phyloP scores from a whole-genome alignment of 2,113 vertebrate species.

The Lophochroa leadbeateri region DNA sequence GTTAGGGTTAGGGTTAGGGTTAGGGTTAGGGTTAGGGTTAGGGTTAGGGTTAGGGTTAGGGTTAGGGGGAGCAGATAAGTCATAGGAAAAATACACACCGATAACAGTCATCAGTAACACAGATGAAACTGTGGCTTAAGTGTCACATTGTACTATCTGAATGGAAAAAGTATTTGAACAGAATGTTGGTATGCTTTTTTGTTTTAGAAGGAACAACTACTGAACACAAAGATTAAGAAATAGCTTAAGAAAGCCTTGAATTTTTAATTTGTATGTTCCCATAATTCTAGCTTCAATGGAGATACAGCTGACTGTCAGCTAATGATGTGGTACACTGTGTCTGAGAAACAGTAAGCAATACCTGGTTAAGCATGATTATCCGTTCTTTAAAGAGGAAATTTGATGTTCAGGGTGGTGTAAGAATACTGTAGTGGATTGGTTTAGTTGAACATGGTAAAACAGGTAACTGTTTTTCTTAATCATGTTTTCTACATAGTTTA shows the following conservation, averaged over 20 bases:
- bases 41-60: no score
- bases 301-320: not conserved
- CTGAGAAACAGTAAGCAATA: not conserved
- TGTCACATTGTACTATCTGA: not conserved
- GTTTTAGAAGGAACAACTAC: not conserved
- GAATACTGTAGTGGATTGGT: not conserved
- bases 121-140: not conserved
- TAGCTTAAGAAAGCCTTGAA: not conserved
- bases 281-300: not conserved
- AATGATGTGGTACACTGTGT: not conserved
- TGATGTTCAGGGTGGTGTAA: not conserved
- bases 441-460: not conserved
- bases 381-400: not conserved
- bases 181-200: accelerated
- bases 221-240: not conserved
- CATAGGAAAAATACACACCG: not conserved
- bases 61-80: no score
- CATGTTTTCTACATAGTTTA: not conserved
- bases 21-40: no score
- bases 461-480: not conserved
- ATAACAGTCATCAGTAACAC: not conserved
- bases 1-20: no score
- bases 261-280: not conserved
- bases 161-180: not conserved
- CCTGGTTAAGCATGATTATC: not conserved